Evolutionary conservation across 92 coral and sea anemone genomes (phyloP).

Genomic region (Bergia sp.): DNA sequence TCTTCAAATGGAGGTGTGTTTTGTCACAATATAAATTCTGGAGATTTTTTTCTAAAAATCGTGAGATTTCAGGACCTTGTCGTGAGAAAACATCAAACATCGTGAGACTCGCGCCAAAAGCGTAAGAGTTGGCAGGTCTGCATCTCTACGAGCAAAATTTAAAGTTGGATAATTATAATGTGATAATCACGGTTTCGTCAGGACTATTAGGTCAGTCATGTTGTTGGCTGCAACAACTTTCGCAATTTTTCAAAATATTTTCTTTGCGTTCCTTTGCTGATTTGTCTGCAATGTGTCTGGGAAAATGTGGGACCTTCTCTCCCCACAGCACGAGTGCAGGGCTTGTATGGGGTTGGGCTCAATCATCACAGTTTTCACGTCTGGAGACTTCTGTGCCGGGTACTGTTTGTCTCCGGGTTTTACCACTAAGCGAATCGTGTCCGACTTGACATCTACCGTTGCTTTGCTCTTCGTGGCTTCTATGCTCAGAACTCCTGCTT

Average conservation of each 20-base stretch:
- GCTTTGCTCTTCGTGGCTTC: slow-evolving; percentile 90
- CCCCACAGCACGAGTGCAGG: slow-evolving; percentile 27
- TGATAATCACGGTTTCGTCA: no score
- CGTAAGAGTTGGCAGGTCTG: no score
- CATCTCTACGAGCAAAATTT: no score
- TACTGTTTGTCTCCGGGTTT: slow-evolving; percentile 90
- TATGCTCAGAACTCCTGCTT: slow-evolving; percentile 87
- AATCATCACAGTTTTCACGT: slow-evolving; percentile 73
- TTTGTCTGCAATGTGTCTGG: not conserved
- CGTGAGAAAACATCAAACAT: no score
- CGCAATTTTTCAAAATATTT: not conserved
- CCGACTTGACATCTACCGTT: slow-evolving; percentile 89
- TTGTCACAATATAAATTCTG: no score
- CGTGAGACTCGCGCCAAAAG: no score
- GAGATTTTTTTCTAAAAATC: no score
- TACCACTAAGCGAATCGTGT: slow-evolving; percentile 88
- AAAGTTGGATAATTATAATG: no score
- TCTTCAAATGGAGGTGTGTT: no score
- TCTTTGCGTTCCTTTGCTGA: not conserved
- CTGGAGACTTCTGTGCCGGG: slow-evolving; percentile 71
- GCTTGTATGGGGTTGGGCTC: slow-evolving; percentile 31
- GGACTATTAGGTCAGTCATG: no score
- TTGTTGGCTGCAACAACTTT: no score
- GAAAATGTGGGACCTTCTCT: not conserved
- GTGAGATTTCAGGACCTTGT: no score